Conservation (phyloP, 2,113 vertebrate genomes). For the Anarrhichthys ocellatus region DNA sequence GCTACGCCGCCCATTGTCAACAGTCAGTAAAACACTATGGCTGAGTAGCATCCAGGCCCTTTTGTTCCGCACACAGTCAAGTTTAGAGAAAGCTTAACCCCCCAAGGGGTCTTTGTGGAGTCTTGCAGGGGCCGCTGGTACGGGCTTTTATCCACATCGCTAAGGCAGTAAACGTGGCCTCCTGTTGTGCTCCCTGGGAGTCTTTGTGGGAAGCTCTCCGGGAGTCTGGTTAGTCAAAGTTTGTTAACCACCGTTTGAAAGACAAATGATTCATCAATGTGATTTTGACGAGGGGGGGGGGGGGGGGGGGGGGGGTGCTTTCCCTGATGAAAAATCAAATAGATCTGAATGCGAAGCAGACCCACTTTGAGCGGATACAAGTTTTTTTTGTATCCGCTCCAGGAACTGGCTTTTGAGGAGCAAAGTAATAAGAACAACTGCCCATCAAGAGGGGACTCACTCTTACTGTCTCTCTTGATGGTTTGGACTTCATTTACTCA, state of each 20-base stretch:
- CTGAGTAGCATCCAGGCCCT: slow-evolving; percentile 16
- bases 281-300: slow-evolving; percentile 9
- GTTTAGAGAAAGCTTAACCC: slow-evolving; percentile 51
- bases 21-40: slow-evolving; percentile 34
- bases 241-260: slow-evolving; percentile 63
- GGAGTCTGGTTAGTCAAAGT: slow-evolving; percentile 68
- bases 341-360: slow-evolving; percentile 46
- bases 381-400: slow-evolving; percentile 7
- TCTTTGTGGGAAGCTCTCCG: slow-evolving; percentile 65
- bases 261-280: slow-evolving; percentile 70
- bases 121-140: slow-evolving; percentile 21
- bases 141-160: slow-evolving; percentile 50
- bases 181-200: slow-evolving; percentile 45
- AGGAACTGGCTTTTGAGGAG: slow-evolving; percentile 31
- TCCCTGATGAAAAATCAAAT: slow-evolving; percentile 62
- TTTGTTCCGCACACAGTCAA: slow-evolving; percentile 59
- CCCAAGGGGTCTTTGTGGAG: slow-evolving; percentile 29
- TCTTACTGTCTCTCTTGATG: slow-evolving; percentile 7
- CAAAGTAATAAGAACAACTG: slow-evolving; percentile 3
- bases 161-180: slow-evolving; percentile 48
- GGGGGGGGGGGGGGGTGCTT: slow-evolving; percentile 9
- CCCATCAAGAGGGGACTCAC: slow-evolving; percentile 52
- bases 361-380: slow-evolving; percentile 31
- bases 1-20: slow-evolving; percentile 4
- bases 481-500: slow-evolving; percentile 31